A percentile compares a stretch with the other conserved stretches of the same genome.
Conservation (phyloP, 2,113 vertebrate genomes). For the Onychorhynchus coronatus region DNA sequence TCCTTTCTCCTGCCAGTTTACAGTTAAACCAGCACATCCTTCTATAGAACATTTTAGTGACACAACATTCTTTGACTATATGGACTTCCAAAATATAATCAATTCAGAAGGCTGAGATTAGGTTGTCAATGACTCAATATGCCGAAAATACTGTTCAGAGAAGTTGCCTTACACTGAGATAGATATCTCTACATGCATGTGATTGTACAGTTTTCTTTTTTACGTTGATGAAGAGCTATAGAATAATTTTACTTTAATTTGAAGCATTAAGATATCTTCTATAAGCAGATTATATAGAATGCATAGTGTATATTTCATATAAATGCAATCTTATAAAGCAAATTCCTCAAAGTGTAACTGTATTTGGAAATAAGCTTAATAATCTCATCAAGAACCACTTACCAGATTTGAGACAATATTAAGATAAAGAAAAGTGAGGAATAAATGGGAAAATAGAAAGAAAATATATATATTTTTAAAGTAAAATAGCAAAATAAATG, state of each 20-base stretch:
- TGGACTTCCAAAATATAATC: neutral
- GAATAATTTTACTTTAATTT: neutral
- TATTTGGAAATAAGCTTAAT: neutral
- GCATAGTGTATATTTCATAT: neutral
- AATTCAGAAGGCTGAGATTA: neutral
- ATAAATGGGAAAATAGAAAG: neutral
- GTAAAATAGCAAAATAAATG: neutral
- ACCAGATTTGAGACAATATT: neutral
- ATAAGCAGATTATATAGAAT: neutral
- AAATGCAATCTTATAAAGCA: neutral
- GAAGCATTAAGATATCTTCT: neutral
- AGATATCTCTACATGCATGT: neutral
- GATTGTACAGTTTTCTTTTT: neutral
- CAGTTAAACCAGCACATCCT: neutral
- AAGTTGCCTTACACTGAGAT: neutral
- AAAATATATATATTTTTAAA: neutral
- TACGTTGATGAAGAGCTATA: neutral
- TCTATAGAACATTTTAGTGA: neutral
- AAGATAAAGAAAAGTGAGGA: neutral
- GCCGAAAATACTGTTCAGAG: neutral
- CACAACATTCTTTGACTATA: neutral
- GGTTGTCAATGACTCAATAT: rapidly evolving
- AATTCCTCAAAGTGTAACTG: neutral
- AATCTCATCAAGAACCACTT: neutral
- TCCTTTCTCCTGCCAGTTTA: too few relatives aligned